phyloP scores from a whole-genome alignment of 2,113 vertebrate species.

The Chlamydotis undulata region DNA sequence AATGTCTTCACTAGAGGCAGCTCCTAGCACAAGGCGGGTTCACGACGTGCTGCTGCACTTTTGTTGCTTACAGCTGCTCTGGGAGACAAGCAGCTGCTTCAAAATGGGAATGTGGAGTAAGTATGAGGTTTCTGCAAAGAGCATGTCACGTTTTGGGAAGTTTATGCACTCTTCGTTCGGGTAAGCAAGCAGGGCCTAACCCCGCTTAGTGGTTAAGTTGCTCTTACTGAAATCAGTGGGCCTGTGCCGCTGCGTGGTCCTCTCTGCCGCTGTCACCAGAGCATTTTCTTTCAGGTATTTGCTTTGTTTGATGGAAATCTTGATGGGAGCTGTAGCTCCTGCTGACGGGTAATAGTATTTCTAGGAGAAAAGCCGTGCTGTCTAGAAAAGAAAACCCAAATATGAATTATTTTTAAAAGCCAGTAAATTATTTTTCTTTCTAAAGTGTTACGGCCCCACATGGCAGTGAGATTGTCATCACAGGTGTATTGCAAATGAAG shows the following conservation, averaged over 20 bases:
- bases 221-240: neutral
- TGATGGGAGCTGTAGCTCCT: neutral
- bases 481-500: neutral
- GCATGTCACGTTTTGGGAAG: accelerated
- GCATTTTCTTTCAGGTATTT: neutral
- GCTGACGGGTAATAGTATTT: neutral
- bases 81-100: neutral
- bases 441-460: neutral
- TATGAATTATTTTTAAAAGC: neutral
- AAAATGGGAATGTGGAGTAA: neutral
- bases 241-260: accelerated
- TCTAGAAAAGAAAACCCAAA: neutral
- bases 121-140: neutral
- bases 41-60: neutral
- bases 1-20: neutral
- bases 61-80: neutral
- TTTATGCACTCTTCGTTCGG: neutral
- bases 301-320: neutral
- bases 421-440: neutral
- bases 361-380: neutral
- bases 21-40: neutral
- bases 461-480: neutral
- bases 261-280: neutral
- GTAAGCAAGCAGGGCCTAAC: neutral
- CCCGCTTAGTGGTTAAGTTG: neutral